These are phyloP conservation scores for Oligia latruncula DNA, from an alignment of 2,888 invertebrate genomes.

Conservation along the genomic window DNA sequence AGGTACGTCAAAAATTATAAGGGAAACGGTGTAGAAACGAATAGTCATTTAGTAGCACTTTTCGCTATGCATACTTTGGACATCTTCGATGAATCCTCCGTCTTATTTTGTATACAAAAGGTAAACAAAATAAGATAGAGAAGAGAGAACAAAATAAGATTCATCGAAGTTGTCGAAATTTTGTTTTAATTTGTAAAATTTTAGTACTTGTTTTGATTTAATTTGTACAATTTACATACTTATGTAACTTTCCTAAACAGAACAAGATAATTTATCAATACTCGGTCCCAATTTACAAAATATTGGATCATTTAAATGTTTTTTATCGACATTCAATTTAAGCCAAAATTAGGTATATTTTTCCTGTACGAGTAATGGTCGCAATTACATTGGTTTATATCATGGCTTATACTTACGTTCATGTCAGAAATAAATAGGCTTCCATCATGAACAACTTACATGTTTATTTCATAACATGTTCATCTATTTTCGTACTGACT, in stretches of 20 bases:
- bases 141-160: no score
- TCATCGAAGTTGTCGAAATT: no score
- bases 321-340: background rate
- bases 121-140: no score
- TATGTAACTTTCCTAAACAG: background rate
- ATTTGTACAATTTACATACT: background rate
- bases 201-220: background rate
- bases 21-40: background rate
- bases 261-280: background rate
- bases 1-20: background rate
- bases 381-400: background rate
- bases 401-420: background rate
- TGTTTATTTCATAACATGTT: constrained; percentile 4
- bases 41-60: background rate
- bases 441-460: constrained; percentile 8
- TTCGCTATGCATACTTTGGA: background rate
- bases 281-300: background rate
- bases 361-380: background rate
- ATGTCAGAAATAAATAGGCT: background rate
- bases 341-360: background rate
- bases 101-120: no score
- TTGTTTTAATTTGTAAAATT: no score
- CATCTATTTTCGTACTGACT: background rate
- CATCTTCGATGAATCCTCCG: background rate
- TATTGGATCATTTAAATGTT: background rate